phyloP scores from a whole-genome alignment of 2,888 invertebrate species.

The Yponomeuta plumbellus region DNA sequence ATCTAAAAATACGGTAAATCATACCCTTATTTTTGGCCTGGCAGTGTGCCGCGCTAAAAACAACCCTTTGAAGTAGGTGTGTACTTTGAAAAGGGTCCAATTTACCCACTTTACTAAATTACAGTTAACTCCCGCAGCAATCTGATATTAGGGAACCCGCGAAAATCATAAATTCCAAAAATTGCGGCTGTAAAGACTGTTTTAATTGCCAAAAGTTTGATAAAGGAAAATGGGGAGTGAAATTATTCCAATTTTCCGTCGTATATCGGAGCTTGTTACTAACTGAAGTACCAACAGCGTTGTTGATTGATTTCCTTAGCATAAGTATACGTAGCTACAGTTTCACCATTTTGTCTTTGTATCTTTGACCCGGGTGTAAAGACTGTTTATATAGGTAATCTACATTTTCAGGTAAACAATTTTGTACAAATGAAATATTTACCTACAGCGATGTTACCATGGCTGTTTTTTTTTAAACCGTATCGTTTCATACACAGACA shows the following conservation, averaged over 20 bases:
- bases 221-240: background rate
- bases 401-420: too few relatives aligned
- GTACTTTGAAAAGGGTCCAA: conserved; percentile 5
- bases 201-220: conserved; percentile 6
- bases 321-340: too few relatives aligned
- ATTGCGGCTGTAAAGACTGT: background rate
- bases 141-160: background rate
- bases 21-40: background rate
- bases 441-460: too few relatives aligned
- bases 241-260: background rate
- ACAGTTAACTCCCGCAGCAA: background rate
- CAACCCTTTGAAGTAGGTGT: conserved; percentile 4
- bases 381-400: too few relatives aligned
- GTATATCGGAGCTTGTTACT: too few relatives aligned
- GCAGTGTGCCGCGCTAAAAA: background rate
- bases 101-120: conserved; percentile 8
- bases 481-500: too few relatives aligned
- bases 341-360: too few relatives aligned
- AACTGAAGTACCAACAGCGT: too few relatives aligned
- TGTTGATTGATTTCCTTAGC: too few relatives aligned
- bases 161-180: conserved; percentile 4
- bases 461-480: too few relatives aligned
- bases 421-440: too few relatives aligned
- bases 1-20: background rate
- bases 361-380: too few relatives aligned